A percentile compares a stretch with the other conserved stretches of the same genome.
phyloP scores from a whole-genome alignment of 2,888 invertebrate species.

The Sipunculus nudus region DNA sequence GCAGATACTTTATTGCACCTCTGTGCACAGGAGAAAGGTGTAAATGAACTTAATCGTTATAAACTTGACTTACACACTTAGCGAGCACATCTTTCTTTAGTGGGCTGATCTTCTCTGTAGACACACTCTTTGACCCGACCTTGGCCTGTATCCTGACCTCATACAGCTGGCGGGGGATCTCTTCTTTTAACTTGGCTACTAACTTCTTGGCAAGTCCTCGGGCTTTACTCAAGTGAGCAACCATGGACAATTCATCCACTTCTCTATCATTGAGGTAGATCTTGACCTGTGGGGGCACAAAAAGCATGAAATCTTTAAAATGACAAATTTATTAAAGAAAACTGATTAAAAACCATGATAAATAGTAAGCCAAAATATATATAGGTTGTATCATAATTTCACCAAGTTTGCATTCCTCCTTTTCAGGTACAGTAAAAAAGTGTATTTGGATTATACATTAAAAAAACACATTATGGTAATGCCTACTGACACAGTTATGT shows the following conservation, averaged over 20 bases:
- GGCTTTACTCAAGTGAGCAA: constrained; percentile 78
- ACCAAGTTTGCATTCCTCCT: no score
- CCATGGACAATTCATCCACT: constrained; percentile 85
- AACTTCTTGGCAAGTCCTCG: constrained; percentile 66
- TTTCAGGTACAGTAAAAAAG: no score
- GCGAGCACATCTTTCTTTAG: constrained; percentile 92
- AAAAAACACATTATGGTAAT: no score
- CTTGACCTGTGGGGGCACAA: constrained; percentile 77
- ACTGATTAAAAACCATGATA: no score
- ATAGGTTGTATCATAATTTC: no score
- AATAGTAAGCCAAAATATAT: no score
- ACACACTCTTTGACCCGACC: constrained; percentile 80
- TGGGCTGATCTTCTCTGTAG: constrained; percentile 86
- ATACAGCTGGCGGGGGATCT: constrained; percentile 88
- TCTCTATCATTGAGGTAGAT: constrained; percentile 81
- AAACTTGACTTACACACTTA: constrained; percentile 82
- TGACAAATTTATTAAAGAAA: background rate
- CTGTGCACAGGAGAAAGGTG: no score
- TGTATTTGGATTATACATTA: no score
- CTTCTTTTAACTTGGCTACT: constrained; percentile 80
- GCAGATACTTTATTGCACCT: no score
- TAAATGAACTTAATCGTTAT: no score
- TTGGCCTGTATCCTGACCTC: constrained; percentile 85
- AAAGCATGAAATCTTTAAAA: no score
- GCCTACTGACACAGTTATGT: no score